phyloP scores from a whole-genome alignment of 2,797 vertebrate species.

The Carcharodon carcharias region DNA sequence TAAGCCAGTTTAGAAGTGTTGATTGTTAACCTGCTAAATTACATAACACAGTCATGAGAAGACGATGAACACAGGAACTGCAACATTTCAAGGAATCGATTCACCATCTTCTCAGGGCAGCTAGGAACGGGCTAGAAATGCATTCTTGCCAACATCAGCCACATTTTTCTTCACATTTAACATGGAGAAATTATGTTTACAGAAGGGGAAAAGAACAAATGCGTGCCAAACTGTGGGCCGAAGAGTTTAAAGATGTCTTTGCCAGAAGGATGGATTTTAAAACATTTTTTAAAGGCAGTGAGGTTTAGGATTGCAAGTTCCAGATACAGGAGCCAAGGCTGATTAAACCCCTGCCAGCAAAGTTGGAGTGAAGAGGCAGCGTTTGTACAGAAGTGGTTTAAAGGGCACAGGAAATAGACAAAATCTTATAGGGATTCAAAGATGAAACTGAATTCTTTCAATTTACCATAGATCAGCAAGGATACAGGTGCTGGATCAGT shows the following conservation, averaged over 20 bases:
- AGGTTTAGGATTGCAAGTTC: background rate
- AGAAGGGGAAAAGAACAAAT: too few species aligned
- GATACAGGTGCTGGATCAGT: background rate
- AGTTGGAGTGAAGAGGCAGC: background rate
- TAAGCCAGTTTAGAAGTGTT: background rate
- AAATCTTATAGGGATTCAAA: background rate
- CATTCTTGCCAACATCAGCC: background rate
- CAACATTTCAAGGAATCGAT: background rate
- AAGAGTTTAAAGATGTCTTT: background rate
- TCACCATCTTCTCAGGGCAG: background rate
- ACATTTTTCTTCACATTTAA: background rate
- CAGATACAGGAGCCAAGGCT: background rate
- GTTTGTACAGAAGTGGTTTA: background rate
- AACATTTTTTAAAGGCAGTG: background rate
- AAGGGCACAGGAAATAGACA: background rate
- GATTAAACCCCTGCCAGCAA: background rate
- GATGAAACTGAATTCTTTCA: background rate
- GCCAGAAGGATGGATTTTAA: background rate
- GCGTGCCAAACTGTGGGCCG: too few species aligned
- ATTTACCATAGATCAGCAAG: background rate
- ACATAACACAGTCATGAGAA: background rate
- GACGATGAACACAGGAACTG: background rate
- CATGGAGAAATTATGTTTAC: background rate
- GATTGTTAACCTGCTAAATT: background rate
- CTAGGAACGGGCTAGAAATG: too few species aligned